A percentile compares a stretch with the other conserved stretches of the same genome.
These are phyloP conservation scores for Phacellophora camtschatica DNA, from an alignment of 30 jellyfish, hydroid and myxozoan species.

Conservation along the genomic window DNA sequence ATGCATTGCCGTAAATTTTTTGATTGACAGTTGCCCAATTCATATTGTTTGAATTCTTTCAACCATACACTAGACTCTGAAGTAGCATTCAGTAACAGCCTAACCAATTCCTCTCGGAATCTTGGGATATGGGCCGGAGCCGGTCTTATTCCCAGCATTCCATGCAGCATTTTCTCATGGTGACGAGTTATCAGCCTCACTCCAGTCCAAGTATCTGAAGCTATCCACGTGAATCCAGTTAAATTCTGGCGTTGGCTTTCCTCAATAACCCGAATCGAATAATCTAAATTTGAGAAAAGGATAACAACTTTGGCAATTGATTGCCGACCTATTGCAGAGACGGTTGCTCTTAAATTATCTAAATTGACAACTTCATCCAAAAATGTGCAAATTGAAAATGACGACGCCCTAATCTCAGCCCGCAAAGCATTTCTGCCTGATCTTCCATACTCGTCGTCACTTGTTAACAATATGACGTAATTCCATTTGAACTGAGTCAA, in stretches of 20 bases:
- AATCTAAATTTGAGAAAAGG: neutral
- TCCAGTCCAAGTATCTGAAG: constrained; percentile 71
- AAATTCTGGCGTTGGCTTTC: constrained; percentile 27
- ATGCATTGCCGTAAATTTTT: constrained; percentile 21
- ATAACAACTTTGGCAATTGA: constrained; percentile 48
- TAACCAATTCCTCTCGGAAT: constrained; percentile 12
- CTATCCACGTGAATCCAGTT: constrained; percentile 55
- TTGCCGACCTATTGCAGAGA: constrained; percentile 5
- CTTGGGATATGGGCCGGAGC: constrained; percentile 21
- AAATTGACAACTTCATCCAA: constrained; percentile 62
- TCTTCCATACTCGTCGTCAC: constrained; percentile 90
- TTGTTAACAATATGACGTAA: constrained; percentile 59
- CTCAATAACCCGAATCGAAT: neutral
- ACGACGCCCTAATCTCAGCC: neutral
- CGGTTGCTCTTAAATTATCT: neutral
- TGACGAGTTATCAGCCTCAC: constrained; percentile 9
- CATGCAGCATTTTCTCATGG: constrained; percentile 15
- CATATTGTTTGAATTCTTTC: constrained; percentile 13
- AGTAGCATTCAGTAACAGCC: neutral
- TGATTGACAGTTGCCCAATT: neutral
- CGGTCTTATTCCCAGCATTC: constrained; percentile 80
- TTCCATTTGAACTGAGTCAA: constrained; percentile 57
- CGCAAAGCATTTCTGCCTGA: constrained; percentile 79
- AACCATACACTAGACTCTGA: constrained; percentile 34
- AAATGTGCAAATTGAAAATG: constrained; percentile 53